These are phyloP conservation scores for Epinephelus cyanopodus DNA, from an alignment of 2,113 vertebrate species.

Conservation along the genomic window DNA sequence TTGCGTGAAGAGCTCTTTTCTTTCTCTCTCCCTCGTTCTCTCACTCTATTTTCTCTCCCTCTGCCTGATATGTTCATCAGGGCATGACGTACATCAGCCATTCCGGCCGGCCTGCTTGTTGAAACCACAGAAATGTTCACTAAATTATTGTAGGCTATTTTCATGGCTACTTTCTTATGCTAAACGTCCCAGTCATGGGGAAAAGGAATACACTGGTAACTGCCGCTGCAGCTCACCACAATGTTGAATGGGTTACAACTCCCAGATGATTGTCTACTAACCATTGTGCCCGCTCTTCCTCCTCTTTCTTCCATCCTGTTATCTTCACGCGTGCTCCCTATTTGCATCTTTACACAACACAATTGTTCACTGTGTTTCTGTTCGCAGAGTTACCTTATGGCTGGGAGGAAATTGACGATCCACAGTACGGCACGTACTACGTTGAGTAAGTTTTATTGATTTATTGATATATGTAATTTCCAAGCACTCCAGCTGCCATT, in stretches of 20 bases:
- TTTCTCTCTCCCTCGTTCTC: slow-evolving; percentile 13
- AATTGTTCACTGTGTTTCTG: slow-evolving; percentile 11
- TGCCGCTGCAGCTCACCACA: not conserved
- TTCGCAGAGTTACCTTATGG: slow-evolving; percentile 95
- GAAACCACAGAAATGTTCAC: slow-evolving; percentile 45
- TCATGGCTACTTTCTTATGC: slow-evolving; percentile 46
- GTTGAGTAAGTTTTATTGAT: slow-evolving; percentile 92
- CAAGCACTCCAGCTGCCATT: slow-evolving; percentile 9
- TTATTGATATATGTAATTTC: slow-evolving; percentile 33
- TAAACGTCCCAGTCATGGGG: slow-evolving; percentile 33
- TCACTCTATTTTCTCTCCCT: slow-evolving; percentile 49
- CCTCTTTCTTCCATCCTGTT: slow-evolving; percentile 6
- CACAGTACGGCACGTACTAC: slow-evolving; percentile 97
- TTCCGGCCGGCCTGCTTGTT: slow-evolving; percentile 49
- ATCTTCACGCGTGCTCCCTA: not conserved
- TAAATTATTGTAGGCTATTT: slow-evolving; percentile 44
- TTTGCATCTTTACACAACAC: slow-evolving; percentile 40
- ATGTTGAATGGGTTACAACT: slow-evolving; percentile 22
- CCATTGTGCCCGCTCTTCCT: not conserved
- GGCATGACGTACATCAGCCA: slow-evolving; percentile 51
- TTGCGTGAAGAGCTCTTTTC: slow-evolving; percentile 65
- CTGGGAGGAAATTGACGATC: slow-evolving; percentile 99
- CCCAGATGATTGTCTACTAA: slow-evolving; percentile 18
- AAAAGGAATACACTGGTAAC: slow-evolving; percentile 17
- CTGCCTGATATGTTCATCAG: slow-evolving; percentile 58